A percentile compares a stretch with the other conserved stretches of the same genome.
These are phyloP conservation scores for Hemibagrus wyckioides DNA, from an alignment of 2,113 vertebrate species.

Conservation along the genomic window DNA sequence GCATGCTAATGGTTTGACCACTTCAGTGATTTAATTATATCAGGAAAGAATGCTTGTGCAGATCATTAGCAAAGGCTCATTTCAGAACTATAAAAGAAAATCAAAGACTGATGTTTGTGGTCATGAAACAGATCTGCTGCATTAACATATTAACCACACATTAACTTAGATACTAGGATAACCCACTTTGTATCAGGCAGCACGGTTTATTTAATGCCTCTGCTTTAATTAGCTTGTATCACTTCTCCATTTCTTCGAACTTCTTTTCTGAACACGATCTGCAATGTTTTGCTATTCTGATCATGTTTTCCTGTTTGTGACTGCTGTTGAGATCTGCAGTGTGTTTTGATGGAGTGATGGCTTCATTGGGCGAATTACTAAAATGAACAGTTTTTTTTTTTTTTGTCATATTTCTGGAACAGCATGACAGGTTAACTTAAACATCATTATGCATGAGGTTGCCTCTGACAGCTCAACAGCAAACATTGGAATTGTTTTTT, in stretches of 20 bases:
- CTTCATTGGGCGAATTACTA: background rate
- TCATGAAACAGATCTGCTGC: background rate
- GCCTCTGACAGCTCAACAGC: slow-evolving; percentile 24
- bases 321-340: background rate
- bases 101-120: background rate
- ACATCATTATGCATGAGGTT: slow-evolving; percentile 35
- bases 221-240: background rate
- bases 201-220: background rate
- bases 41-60: background rate
- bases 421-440: background rate
- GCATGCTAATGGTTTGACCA: slow-evolving; percentile 24
- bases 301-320: background rate
- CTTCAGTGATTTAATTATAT: slow-evolving; percentile 33
- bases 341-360: background rate
- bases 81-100: slow-evolving; percentile 12
- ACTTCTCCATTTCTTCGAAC: background rate
- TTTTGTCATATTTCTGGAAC: background rate
- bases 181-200: background rate
- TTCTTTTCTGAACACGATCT: background rate
- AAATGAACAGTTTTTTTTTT: background rate
- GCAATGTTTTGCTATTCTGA: background rate
- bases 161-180: background rate
- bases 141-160: background rate
- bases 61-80: slow-evolving; percentile 30
- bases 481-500: slow-evolving; percentile 29